These are phyloP conservation scores for Falco punctatus DNA, from an alignment of 2,113 vertebrate genomes.

Conservation along the genomic window DNA sequence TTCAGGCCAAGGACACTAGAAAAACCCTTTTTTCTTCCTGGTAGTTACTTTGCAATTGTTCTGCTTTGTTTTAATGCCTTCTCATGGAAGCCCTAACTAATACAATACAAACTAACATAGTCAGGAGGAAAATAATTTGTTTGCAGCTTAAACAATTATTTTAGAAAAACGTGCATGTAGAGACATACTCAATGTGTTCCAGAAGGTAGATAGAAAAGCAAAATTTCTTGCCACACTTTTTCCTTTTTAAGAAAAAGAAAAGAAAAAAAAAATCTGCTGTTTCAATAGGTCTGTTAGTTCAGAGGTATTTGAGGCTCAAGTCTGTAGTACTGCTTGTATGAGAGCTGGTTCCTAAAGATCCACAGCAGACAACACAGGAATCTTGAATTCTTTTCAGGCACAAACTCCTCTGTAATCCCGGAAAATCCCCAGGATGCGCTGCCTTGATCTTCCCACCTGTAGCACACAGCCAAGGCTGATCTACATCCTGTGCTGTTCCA, in stretches of 20 bases:
- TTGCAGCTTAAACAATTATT: background rate
- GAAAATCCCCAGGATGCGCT: background rate
- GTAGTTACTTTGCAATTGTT: constrained; percentile 37
- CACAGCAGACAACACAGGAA: background rate
- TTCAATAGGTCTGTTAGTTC: background rate
- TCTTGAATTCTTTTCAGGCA: background rate
- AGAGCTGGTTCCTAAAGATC: background rate
- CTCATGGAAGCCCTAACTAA: background rate
- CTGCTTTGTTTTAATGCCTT: constrained; percentile 42
- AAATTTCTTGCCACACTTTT: background rate
- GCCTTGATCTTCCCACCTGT: background rate
- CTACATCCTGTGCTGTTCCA: background rate
- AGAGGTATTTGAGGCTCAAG: background rate
- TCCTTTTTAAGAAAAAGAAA: background rate
- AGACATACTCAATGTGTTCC: accelerated
- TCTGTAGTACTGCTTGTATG: background rate
- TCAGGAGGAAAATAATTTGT: constrained; percentile 27
- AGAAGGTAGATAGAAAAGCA: background rate
- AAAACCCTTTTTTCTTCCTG: constrained; percentile 39
- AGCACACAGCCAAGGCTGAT: background rate
- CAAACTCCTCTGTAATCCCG: background rate
- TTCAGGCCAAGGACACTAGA: constrained; percentile 13
- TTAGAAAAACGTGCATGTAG: background rate
- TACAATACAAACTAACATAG: background rate
- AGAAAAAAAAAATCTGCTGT: background rate